A percentile compares a stretch with the other conserved stretches of the same genome.
These are phyloP conservation scores for Siphlonurus alternatus DNA, from an alignment of 2,888 invertebrate species.

Conservation along the genomic window DNA sequence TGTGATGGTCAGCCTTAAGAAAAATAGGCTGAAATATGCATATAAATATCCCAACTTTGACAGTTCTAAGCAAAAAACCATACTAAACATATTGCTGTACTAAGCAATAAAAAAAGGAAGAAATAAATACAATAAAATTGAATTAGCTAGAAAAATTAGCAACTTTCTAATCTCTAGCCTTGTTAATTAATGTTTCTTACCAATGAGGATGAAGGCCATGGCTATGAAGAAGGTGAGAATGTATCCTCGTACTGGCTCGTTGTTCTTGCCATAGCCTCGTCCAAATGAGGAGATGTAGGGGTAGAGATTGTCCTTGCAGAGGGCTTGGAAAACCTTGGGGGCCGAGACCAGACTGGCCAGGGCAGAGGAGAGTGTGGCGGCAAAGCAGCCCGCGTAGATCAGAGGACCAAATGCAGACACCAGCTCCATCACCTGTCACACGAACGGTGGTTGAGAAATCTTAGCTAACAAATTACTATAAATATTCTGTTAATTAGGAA, in stretches of 20 bases:
- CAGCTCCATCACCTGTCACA: constrained; percentile 56
- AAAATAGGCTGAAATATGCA: too few relatives aligned
- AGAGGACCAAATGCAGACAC: constrained; percentile 77
- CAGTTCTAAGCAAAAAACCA: too few relatives aligned
- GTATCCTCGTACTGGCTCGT: constrained; percentile 28
- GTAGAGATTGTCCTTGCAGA: constrained; percentile 36
- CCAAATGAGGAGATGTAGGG: constrained; percentile 33
- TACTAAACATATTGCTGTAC: too few relatives aligned
- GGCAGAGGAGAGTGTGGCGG: constrained; percentile 91
- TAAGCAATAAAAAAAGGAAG: too few relatives aligned
- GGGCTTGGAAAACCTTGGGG: constrained; percentile 62
- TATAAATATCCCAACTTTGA: too few relatives aligned
- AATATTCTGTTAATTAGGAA: too few relatives aligned
- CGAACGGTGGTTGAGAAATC: too few relatives aligned
- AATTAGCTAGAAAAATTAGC: too few relatives aligned
- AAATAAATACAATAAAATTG: too few relatives aligned
- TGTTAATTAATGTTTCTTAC: constrained; percentile 19
- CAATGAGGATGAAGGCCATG: constrained; percentile 32
- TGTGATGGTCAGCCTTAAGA: too few relatives aligned
- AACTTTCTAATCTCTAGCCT: neutral
- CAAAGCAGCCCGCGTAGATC: constrained; percentile 93
- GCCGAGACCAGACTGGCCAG: constrained; percentile 91
- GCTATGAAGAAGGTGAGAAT: constrained; percentile 33
- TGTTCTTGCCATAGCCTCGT: constrained; percentile 20
- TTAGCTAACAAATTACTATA: neutral